Base-by-base conservation (phyloP, 2,797 vertebrate genomes). In the Mergus octosetaceus region DNA sequence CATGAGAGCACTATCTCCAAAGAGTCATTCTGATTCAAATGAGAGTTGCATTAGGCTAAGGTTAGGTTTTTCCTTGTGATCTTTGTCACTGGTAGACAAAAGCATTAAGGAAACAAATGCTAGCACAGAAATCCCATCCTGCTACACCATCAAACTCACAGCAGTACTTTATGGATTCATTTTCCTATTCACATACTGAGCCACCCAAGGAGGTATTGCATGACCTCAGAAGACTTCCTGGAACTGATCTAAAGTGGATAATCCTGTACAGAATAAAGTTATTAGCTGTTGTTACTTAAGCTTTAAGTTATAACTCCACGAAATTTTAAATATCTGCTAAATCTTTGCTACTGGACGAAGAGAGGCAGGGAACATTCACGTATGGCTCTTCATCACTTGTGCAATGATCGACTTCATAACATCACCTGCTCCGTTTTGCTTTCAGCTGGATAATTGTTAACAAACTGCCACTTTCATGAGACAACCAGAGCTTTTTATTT, bases 351-450 rank as follows among this genome's bases (percentile, higher is more conserved):
- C 4, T 60, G 53, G 28, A 85, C 45, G n/a, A 75, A 41, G 39
- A 88, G 60, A 74, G 34, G 13, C 45, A 0, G 0, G 66, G 27
- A 47, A 51, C 16, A 5, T 61, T 88, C 68, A 62, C 11, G 10
- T 51, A 28, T 3, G 5, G 11, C 57, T 94, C n/a, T 77, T 87
- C 57, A 38, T 87, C 45, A 80, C 69, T 79, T 0, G 0, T 89
- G 80, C 49, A 2, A 0, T 69, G 47, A 28, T 54, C 68, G 47
- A 49, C 95, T 87, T 90, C 74, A 60, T 61, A 72, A 9, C 28
- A 36, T 83, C 95, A 94, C 86, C 90, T 95, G 93, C 83, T 94
- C 45, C 61, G 10, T 73, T 90, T 89, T 43, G 49, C 75, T 90
- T 51, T 94, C 90, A 91, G 24, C 61, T 45, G 87, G 27, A 43